Evolutionary conservation across 2,797 vertebrate species (phyloP).

Genomic region (Bovichtus variegatus): DNA sequence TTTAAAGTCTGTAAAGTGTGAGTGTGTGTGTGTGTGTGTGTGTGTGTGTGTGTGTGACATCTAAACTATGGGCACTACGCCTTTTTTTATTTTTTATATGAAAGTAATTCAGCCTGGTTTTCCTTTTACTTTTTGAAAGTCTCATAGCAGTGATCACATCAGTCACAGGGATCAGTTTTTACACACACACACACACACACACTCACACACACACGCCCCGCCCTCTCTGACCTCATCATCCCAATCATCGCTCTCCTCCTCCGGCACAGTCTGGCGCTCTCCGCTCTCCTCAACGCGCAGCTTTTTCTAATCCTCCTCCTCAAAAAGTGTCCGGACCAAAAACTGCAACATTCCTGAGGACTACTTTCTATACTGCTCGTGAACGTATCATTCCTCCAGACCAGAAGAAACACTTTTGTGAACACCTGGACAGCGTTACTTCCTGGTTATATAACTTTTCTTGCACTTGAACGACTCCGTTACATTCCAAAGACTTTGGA

Average conservation of each 20-base stretch:
- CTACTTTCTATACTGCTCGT: conserved; percentile 41
- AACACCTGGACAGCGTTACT: conserved; percentile 63
- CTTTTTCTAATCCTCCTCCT: conserved; percentile 62
- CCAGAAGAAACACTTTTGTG: conserved; percentile 49
- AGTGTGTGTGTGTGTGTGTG: conserved; percentile 25
- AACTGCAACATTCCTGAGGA: conserved; percentile 76
- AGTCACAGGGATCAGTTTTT: conserved; percentile 50
- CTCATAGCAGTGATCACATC: conserved; percentile 53
- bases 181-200: conserved; percentile 20
- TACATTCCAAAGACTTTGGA: conserved; percentile 67
- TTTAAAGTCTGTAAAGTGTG: background rate
- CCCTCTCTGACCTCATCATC: conserved; percentile 77
- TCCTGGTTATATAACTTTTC: conserved; percentile 68
- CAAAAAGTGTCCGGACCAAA: conserved; percentile 69
- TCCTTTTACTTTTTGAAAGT: conserved; percentile 21
- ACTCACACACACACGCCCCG: conserved; percentile 63
- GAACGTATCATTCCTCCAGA: conserved; percentile 48
- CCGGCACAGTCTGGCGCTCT: conserved; percentile 64
- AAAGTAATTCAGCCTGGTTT: conserved; percentile 33
- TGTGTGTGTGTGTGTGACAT: conserved; percentile 31
- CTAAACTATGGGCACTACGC: conserved; percentile 6
- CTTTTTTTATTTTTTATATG: conserved; percentile 28
- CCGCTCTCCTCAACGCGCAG: conserved; percentile 65
- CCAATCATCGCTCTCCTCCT: conserved; percentile 64
- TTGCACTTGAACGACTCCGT: conserved; percentile 70